Base-by-base conservation (phyloP, 2,888 invertebrate genomes). In the Choristoneura rosaceana region DNA sequence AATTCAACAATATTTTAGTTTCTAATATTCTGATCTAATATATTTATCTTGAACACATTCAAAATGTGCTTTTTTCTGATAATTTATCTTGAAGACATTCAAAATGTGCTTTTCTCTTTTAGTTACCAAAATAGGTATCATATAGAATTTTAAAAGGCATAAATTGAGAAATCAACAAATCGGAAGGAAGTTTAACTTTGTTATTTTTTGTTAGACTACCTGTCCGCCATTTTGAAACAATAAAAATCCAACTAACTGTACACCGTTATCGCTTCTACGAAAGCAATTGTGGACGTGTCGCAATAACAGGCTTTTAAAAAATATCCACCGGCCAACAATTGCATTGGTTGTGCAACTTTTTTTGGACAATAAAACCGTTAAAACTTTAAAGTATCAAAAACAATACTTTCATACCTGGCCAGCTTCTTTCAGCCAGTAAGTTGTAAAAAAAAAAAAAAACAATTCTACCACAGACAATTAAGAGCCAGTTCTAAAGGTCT, bases 371-470 rank as follows among this genome's bases (percentile, higher is more conserved):
- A 87, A 87, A 88, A 88, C 86, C 86, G 81, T 89, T 84, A 80
- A 81, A 70, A 79, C 77, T 83, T 84, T 82, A 80, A 81, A 80
- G 65, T 59, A 45, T 68, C 76, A 77, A 76, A 78, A 80, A 91
- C 87, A 91, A 90, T 84, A 83, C 80, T 78, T 79, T 78, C 78
- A 76, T 91, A 91, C 92, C 91, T 92, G 92, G 75, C 76, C 71
- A 69, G 62, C 7, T 38, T 34, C 52, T 66, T 52, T 66, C 70
- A 50, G 47, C 14, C 50, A 38, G 17, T 59, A 33, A n/a, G n/a
- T n/a, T n/a, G n/a, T n/a, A n/a, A 0, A 9, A 62, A 70, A 50
- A 70, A 70, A 25, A 58, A 70, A 47, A 59, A n/a, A 41, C 60
- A 45, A 62, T 33, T 25, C 38, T 41, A 52, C 59, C 15, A 62